Evolutionary conservation across 2,797 vertebrate genomes (phyloP).

Genomic region (Enteromius afrohamiltoni): DNA sequence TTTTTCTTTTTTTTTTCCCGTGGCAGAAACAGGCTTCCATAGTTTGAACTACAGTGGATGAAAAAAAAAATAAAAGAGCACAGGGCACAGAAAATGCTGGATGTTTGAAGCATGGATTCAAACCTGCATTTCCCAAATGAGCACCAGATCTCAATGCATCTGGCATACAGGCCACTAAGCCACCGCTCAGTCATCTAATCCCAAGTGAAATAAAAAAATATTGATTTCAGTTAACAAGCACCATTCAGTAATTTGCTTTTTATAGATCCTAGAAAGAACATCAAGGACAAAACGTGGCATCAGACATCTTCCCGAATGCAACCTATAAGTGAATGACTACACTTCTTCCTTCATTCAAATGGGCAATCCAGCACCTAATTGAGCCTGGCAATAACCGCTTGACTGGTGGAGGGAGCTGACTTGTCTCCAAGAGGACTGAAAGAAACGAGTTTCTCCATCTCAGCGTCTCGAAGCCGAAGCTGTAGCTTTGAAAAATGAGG

Average conservation of each 20-base stretch:
- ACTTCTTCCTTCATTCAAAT: constrained; percentile 43
- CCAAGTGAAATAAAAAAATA: neutral
- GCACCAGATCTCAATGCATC: neutral
- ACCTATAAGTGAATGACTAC: constrained; percentile 25
- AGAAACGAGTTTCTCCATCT: constrained; percentile 16
- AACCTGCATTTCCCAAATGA: constrained; percentile 11
- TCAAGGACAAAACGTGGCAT: constrained; percentile 15
- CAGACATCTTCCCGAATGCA: constrained; percentile 7
- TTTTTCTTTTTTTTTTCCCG: too few relatives aligned
- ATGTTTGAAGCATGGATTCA: neutral
- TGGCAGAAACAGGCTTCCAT: too few relatives aligned
- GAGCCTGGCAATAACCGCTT: constrained; percentile 46
- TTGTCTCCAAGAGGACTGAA: constrained; percentile 31
- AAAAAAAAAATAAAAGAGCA: neutral
- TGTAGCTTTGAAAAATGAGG: constrained; percentile 69
- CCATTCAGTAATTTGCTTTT: neutral
- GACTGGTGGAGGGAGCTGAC: constrained; percentile 9
- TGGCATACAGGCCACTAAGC: neutral
- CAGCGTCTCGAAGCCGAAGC: constrained; percentile 6
- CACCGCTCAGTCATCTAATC: neutral
- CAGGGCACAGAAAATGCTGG: neutral
- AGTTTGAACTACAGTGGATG: neutral
- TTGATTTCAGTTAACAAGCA: constrained; percentile 26
- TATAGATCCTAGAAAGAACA: constrained; percentile 17
- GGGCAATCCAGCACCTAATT: constrained; percentile 38